Base-by-base conservation (phyloP, 2,888 invertebrate species). In the Thymelicus acteon region DNA sequence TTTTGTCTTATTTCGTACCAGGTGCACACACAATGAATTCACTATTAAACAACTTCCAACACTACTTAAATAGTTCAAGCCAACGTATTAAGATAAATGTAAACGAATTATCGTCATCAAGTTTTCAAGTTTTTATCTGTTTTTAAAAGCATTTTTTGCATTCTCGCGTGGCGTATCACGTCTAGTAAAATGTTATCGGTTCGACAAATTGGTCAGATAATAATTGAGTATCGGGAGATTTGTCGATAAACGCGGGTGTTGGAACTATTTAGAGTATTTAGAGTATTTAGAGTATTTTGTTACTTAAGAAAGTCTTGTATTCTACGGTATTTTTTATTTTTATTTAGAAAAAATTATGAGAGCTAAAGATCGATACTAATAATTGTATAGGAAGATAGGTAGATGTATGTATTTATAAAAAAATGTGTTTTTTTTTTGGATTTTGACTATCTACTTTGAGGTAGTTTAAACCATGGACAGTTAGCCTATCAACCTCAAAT, bases 201-300 rank as follows among this genome's bases (percentile, higher is more conserved):
- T 62, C 48, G 74, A 76, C 76, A 75, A 76, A 77, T 77, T 76
- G 73, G 75, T 74, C 71, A 70, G 75, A 75, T 74, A 69, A 73
- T 71, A 72, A 72, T 71, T 65, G 68, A 61, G 68, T 61, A 6
- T 13, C 67, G 71, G 61, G 72, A 5, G 74, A 73, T 75, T 72
- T 63, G 73, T 73, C 74, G 73, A 72, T 72, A 74, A 69, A 57
- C 8, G 44, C 57, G 57, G 40, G 10, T 5, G 49, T 31, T 31
- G 31, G 12, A 49, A 49, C 15, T 19, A 8, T 52, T 19, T 12
- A 13, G 19, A 19, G 19, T 19, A 19, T 52, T 19, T 12, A 13
- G n/a, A n/a, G n/a, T 19, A 8, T 52, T 19, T 12, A 13, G 19
- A 19, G 19, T 19, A 19, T 52, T 19, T 12, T 6, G 12, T 31